Evolutionary conservation across 2,888 invertebrate species (phyloP).

Genomic region (Alloplasta piceator): DNA sequence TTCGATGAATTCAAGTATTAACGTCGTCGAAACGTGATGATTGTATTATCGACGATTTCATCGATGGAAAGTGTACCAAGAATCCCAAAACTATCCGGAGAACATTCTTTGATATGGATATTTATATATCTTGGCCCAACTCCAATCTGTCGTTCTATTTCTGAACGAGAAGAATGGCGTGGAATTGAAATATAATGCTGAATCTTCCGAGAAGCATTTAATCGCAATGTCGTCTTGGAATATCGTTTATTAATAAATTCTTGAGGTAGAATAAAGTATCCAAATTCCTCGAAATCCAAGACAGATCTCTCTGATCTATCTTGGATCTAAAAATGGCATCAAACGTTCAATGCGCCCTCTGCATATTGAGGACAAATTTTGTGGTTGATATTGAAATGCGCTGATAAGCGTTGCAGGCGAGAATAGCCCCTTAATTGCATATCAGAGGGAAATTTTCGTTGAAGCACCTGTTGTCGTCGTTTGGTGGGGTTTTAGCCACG

Average conservation of each 20-base stretch:
- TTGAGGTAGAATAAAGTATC: too few relatives aligned
- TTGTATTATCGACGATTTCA: slow-evolving; percentile 29
- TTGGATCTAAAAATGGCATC: too few relatives aligned
- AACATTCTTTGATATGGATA: slow-evolving; percentile 9
- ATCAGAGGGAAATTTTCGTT: slow-evolving; percentile 20
- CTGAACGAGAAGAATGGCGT: background rate
- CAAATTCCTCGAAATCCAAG: too few relatives aligned
- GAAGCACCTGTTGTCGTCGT: slow-evolving; percentile 76
- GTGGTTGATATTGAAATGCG: slow-evolving; percentile 2
- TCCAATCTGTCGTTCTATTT: slow-evolving; percentile 36
- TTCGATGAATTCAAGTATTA: background rate
- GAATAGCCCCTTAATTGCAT: background rate
- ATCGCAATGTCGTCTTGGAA: slow-evolving; percentile 3
- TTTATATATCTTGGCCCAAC: slow-evolving; percentile 41
- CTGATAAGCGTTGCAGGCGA: background rate
- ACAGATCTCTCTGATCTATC: too few relatives aligned
- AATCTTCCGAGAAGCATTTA: slow-evolving; percentile 22
- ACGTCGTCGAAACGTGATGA: slow-evolving; percentile 30
- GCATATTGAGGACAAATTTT: background rate
- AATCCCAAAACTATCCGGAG: slow-evolving; percentile 32
- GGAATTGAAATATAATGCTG: slow-evolving; percentile 27
- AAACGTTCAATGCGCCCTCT: too few relatives aligned
- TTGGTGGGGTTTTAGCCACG: slow-evolving; percentile 29
- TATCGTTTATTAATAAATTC: background rate
- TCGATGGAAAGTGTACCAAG: slow-evolving; percentile 31